Conservation (phyloP, 2,797 vertebrate species). For the Sebastes jordani region DNA sequence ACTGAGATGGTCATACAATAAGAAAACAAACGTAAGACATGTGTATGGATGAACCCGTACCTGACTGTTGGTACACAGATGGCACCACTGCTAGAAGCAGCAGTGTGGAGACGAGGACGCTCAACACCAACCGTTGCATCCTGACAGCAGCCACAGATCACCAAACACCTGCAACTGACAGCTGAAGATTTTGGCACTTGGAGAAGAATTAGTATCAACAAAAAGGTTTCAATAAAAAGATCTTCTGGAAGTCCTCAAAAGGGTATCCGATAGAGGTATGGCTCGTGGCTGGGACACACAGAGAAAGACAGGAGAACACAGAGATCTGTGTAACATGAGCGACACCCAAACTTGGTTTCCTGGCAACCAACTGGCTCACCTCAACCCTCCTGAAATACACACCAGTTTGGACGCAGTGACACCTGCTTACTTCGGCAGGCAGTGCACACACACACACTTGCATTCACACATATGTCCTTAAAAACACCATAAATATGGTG, state of each 20-base stretch:
- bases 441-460: neutral
- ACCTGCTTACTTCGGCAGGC: conserved; percentile 43
- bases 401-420: conserved; percentile 54
- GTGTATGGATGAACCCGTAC: conserved; percentile 35
- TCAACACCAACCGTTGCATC: conserved; percentile 62
- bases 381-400: conserved; percentile 67
- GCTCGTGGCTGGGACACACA: conserved; percentile 16
- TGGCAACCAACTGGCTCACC: conserved; percentile 62
- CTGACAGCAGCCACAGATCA: conserved; percentile 35
- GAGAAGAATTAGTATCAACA: neutral
- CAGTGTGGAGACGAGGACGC: conserved; percentile 49
- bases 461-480: neutral
- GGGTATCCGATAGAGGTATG: neutral
- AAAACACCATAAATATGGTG: neutral
- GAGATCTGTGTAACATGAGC: conserved; percentile 72
- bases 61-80: conserved; percentile 58
- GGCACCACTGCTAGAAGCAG: conserved; percentile 60
- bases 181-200: neutral
- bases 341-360: conserved; percentile 66
- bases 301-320: conserved; percentile 44
- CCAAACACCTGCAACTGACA: conserved; percentile 2
- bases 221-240: neutral
- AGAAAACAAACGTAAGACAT: neutral
- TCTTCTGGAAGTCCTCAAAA: neutral
- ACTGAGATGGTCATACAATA: neutral